Conservation (phyloP, 2,113 vertebrate species). For the Pseudolaguvia tuberculata region DNA sequence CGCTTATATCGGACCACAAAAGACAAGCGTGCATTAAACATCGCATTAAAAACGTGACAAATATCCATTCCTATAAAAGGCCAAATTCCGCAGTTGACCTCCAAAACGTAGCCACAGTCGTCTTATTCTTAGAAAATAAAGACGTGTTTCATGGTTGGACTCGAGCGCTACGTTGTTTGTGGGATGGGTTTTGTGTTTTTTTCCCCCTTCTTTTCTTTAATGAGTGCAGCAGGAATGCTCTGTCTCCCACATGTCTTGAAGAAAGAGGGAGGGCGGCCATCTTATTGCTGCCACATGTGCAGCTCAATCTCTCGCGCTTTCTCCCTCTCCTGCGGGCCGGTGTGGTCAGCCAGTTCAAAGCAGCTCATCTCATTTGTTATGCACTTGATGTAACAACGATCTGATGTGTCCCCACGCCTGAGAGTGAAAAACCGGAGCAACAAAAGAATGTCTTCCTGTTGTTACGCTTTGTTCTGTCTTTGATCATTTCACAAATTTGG, state of each 20-base stretch:
- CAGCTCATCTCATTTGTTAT: slow-evolving; percentile 71
- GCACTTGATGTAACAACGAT: slow-evolving; percentile 69
- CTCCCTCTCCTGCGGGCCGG: slow-evolving; percentile 65
- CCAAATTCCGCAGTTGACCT: slow-evolving; percentile 34
- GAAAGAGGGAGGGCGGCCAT: slow-evolving; percentile 58
- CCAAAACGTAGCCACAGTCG: slow-evolving; percentile 30
- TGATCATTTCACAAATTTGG: slow-evolving; percentile 15
- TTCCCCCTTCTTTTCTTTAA: slow-evolving; percentile 59
- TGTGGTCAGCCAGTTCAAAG: slow-evolving; percentile 77
- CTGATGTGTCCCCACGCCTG: slow-evolving; percentile 59
- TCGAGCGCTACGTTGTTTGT: slow-evolving; percentile 60
- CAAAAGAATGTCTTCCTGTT: slow-evolving; percentile 55
- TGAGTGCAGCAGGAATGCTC: slow-evolving; percentile 69
- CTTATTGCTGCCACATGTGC: slow-evolving; percentile 78
- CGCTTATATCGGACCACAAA: background rate
- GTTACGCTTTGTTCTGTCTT: slow-evolving; percentile 39
- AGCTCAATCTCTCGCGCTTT: slow-evolving; percentile 40
- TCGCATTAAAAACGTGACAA: background rate
- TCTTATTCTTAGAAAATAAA: slow-evolving; percentile 41
- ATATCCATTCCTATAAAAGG: slow-evolving; percentile 10
- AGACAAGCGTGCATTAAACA: background rate
- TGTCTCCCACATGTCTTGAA: slow-evolving; percentile 72
- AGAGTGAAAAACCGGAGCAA: slow-evolving; percentile 42
- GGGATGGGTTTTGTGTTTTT: slow-evolving; percentile 61
- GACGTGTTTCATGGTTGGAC: slow-evolving; percentile 43